These are phyloP conservation scores for Danaus plexippus DNA, from an alignment of 1,140 invertebrate genomes.

Conservation along the genomic window DNA sequence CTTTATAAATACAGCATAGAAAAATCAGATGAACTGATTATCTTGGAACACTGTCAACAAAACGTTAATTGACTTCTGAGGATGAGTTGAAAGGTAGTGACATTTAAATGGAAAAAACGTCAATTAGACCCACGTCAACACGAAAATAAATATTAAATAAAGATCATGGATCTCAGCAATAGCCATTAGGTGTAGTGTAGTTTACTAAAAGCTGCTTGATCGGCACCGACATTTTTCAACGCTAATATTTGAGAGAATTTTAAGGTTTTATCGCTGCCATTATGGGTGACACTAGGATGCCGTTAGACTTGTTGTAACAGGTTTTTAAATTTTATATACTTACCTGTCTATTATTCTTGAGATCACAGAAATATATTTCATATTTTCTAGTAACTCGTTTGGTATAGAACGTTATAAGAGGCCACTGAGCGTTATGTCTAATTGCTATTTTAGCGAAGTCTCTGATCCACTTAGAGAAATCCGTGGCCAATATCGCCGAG, in stretches of 20 bases:
- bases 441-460: too few relatives aligned
- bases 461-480: too few relatives aligned
- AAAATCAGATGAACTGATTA: slow-evolving; percentile 7
- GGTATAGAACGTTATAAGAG: slow-evolving; percentile 6
- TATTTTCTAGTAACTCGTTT: slow-evolving; percentile 4
- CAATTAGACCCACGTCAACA: slow-evolving; percentile 22
- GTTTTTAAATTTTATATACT: slow-evolving; percentile 6
- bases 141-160: slow-evolving; percentile 18
- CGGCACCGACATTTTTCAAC: slow-evolving; percentile 27
- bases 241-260: slow-evolving; percentile 30
- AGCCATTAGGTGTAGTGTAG: slow-evolving; percentile 16
- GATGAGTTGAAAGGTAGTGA: slow-evolving; percentile 14
- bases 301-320: slow-evolving; percentile 1
- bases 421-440: background rate
- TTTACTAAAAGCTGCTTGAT: slow-evolving; percentile 30
- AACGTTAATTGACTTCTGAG: slow-evolving; percentile 16
- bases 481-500: slow-evolving; percentile 6
- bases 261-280: slow-evolving; percentile 26
- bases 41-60: slow-evolving; percentile 10
- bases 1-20: background rate
- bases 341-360: background rate
- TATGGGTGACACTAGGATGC: slow-evolving; percentile 13
- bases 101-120: slow-evolving; percentile 20
- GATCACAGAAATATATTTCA: background rate
- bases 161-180: slow-evolving; percentile 10